Evolutionary conservation across 1,140 invertebrate species (phyloP).

Genomic region (Drosophila repleta): DNA sequence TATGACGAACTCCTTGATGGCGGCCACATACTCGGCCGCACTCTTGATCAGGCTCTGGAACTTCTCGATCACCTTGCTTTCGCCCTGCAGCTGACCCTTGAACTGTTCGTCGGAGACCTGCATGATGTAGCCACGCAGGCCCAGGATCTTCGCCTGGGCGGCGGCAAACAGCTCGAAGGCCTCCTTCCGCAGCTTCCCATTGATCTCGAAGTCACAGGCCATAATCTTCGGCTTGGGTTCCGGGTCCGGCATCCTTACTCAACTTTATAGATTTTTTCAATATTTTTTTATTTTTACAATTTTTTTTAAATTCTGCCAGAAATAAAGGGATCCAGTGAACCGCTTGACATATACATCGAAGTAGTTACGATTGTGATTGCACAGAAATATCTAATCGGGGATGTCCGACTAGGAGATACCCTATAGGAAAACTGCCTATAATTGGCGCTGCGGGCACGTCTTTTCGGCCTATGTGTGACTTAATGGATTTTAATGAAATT

Average conservation of each 20-base stretch:
- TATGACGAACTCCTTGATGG: slow-evolving; percentile 62
- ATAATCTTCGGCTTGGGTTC: slow-evolving; percentile 13
- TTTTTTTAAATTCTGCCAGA: no score
- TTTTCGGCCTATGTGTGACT: no score
- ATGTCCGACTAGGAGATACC: no score
- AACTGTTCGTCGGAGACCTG: slow-evolving; percentile 34
- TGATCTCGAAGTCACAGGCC: slow-evolving; percentile 59
- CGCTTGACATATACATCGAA: no score
- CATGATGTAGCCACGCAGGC: slow-evolving; percentile 52
- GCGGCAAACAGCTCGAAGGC: slow-evolving; percentile 57
- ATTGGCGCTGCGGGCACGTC: no score
- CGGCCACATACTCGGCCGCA: slow-evolving; percentile 56
- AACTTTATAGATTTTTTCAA: not conserved
- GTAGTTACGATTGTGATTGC: no score
- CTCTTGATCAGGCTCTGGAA: slow-evolving; percentile 51
- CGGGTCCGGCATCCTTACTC: slow-evolving; percentile 5
- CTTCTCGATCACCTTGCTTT: slow-evolving; percentile 55
- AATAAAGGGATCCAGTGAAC: no score
- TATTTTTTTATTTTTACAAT: no score
- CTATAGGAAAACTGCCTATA: no score
- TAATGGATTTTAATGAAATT: no score
- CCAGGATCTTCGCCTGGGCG: slow-evolving; percentile 50
- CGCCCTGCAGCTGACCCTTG: slow-evolving; percentile 55
- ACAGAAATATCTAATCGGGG: no score
- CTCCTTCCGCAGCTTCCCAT: slow-evolving; percentile 47